Conservation (phyloP, 2,888 invertebrate genomes). For the Cerastis leucographa region DNA sequence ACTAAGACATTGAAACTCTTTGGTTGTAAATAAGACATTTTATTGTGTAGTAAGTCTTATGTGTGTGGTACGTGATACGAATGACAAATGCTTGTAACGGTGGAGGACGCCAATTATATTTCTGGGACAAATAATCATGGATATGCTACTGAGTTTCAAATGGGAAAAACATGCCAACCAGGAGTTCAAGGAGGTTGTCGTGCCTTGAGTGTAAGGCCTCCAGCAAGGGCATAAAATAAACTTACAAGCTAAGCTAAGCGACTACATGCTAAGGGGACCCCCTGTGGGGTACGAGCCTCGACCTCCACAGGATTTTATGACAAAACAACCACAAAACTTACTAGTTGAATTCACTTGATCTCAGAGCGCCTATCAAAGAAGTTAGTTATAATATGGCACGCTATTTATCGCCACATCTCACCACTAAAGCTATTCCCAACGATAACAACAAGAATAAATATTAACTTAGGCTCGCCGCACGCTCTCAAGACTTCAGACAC, state of each 20-base stretch:
- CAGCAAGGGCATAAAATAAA: too few relatives aligned
- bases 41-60: background rate
- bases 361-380: background rate
- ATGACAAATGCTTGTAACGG: background rate
- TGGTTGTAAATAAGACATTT: conserved; percentile 22
- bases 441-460: conserved; percentile 26
- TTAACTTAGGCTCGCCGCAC: conserved; percentile 32
- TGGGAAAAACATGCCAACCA: too few relatives aligned
- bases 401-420: background rate
- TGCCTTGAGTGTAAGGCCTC: too few relatives aligned
- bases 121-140: too few relatives aligned
- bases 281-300: too few relatives aligned
- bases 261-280: too few relatives aligned
- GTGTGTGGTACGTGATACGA: background rate
- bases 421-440: conserved; percentile 29
- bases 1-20: background rate
- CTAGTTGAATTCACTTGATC: background rate
- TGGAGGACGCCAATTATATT: background rate
- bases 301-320: too few relatives aligned
- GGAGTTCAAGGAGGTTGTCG: too few relatives aligned
- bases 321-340: background rate
- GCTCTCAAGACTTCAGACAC: conserved; percentile 13
- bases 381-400: background rate
- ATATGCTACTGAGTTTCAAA: too few relatives aligned
- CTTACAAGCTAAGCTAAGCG: too few relatives aligned